Base-by-base conservation (phyloP, 2,797 vertebrate species). In the Crocidura indochinensis region DNA sequence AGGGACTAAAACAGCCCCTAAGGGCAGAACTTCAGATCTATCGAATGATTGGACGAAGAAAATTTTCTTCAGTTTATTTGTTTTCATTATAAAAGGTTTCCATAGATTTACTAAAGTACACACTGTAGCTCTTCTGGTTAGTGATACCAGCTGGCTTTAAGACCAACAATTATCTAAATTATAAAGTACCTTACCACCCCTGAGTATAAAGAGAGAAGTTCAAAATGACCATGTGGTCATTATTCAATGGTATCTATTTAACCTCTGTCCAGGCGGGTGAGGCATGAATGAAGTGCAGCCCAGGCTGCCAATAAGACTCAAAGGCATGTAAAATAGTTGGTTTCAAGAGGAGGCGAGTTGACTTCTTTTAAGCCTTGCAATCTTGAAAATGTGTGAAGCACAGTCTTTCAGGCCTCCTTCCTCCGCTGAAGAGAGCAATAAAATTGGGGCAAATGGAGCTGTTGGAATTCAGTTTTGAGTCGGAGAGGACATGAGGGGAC, bases 351-450 rank as follows among this genome's bases (percentile, higher is more conserved):
- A 95, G 95, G 92, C 76, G 38, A 38, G 53, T 60, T 60, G 92
- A 31, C 51, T 87, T 19, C 75, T 93, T 90, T 91, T 22, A 62
- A 91, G 68, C 79, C 84, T 92, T 97, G 44, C 29, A 77, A 68
- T 96, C 97, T 95, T 95, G 53, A 76, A 94, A 93, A 95, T 74
- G 77, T 92, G 95, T 93, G 89, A 96, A 96, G 91, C 38, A 79
- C 38, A 77, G 46, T 95, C 47, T 95, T 94, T 74, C 84, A 91
- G 96, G 89, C 46, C 67, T 94, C 26, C 38, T 73, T 93, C 65
- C 47, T 93, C 56, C 22, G 81, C 83, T 60, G 64, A 91, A 90
- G 78, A 76, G 38, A 64, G 22, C 86, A 94, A 94, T 78, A 96
- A 93, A 85, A 71, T 56, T 79, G 85, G 60, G 68, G 83, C 86